Evolutionary conservation across 1,140 invertebrate species (phyloP).

Genomic region (Lepidurus apus): DNA sequence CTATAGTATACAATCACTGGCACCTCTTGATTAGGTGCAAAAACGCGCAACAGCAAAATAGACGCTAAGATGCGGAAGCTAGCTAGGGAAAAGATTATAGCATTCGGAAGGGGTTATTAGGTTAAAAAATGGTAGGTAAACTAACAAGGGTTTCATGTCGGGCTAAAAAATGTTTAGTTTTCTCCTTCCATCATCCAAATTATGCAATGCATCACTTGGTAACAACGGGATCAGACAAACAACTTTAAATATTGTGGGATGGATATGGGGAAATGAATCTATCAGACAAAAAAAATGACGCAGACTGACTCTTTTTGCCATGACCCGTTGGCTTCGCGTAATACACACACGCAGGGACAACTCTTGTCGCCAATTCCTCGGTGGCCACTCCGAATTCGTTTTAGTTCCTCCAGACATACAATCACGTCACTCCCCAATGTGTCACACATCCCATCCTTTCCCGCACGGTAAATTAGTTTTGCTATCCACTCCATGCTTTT

Average conservation of each 20-base stretch:
- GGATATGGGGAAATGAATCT: not conserved
- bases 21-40: not conserved
- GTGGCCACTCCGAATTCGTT: too few species aligned
- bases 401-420: not conserved
- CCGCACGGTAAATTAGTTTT: not conserved
- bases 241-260: not conserved
- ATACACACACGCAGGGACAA: too few species aligned
- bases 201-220: constrained; percentile 15
- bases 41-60: not conserved
- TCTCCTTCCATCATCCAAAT: constrained; percentile 11
- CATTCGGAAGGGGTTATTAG: not conserved
- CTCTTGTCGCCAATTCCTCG: too few species aligned
- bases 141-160: not conserved
- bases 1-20: not conserved
- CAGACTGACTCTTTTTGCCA: too few species aligned
- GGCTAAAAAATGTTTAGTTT: constrained; percentile 19
- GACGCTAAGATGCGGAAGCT: constrained; percentile 14
- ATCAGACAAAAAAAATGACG: not conserved
- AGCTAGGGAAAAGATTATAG: not conserved
- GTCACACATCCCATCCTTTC: not conserved
- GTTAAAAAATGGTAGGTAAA: not conserved
- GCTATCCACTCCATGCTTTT: not conserved
- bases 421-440: not conserved
- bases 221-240: not conserved
- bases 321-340: too few species aligned